Evolutionary conservation across 2,888 invertebrate species (phyloP).

Genomic region (Torymus tubicola): DNA sequence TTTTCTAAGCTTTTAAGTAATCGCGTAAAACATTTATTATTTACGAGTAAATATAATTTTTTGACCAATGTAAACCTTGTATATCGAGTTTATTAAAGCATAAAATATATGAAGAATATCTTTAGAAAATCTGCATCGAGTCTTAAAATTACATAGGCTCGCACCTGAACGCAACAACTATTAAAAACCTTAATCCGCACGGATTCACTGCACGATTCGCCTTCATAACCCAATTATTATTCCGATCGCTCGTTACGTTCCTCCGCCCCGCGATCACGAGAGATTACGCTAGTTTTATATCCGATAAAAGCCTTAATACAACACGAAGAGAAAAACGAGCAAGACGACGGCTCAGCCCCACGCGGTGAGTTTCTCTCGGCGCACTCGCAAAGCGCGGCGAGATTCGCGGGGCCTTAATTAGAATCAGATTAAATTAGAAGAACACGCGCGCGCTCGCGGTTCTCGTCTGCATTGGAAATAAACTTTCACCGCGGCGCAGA

Average conservation of each 20-base stretch:
- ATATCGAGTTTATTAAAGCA: no score
- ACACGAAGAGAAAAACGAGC: neutral
- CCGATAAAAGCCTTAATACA: slow-evolving; percentile 1
- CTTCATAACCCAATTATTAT: slow-evolving; percentile 37
- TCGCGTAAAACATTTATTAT: no score
- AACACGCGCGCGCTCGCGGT: neutral
- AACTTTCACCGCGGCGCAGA: slow-evolving; percentile 44
- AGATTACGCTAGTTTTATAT: neutral
- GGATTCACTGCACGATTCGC: slow-evolving; percentile 25
- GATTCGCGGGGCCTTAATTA: slow-evolving; percentile 43
- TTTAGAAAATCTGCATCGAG: no score
- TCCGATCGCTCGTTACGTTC: slow-evolving; percentile 12
- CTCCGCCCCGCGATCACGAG: slow-evolving; percentile 6
- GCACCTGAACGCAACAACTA: no score
- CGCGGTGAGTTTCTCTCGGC: neutral
- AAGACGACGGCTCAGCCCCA: neutral
- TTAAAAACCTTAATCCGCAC: neutral
- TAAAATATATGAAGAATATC: no score
- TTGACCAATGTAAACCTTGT: no score
- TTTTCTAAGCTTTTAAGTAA: no score
- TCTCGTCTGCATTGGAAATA: slow-evolving; percentile 31
- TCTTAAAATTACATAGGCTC: no score
- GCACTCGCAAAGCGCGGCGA: neutral
- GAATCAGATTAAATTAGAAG: slow-evolving; percentile 47
- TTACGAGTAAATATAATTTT: no score